phyloP scores from a whole-genome alignment of 2,888 invertebrate genomes.

The Eledona agricola region DNA sequence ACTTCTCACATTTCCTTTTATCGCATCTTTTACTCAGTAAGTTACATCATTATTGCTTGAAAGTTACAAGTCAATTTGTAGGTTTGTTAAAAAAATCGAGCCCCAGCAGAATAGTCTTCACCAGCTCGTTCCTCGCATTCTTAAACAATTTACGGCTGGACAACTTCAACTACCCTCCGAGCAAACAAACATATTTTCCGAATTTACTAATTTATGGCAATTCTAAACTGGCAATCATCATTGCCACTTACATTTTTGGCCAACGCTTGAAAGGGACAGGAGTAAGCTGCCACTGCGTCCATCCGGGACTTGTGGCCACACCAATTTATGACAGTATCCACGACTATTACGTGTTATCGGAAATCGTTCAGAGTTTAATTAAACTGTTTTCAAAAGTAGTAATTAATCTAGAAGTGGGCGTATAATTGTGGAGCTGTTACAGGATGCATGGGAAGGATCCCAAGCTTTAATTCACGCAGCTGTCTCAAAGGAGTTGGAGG shows the following conservation, averaged over 20 bases:
- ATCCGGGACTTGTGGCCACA: conserved; percentile 35
- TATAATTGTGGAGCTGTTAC: not conserved
- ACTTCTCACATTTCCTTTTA: conserved; percentile 77
- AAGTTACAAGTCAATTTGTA: too few relatives aligned
- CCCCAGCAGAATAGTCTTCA: conserved; percentile 36
- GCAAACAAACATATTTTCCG: not conserved
- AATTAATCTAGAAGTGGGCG: not conserved
- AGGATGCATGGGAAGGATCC: conserved; percentile 48
- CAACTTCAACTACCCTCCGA: conserved; percentile 1
- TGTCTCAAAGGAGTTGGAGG: conserved; percentile 46
- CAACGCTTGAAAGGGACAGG: conserved; percentile 20
- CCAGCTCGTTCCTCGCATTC: conserved; percentile 25
- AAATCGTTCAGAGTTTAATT: not conserved
- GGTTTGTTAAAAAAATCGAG: conserved; percentile 37
- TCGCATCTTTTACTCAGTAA: conserved; percentile 71
- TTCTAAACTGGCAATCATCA: conserved; percentile 27
- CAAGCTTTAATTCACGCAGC: conserved; percentile 50
- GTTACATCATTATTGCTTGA: too few relatives aligned
- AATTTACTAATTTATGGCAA: conserved; percentile 25
- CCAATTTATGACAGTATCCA: too few relatives aligned
- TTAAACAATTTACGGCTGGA: not conserved
- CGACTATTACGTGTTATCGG: too few relatives aligned
- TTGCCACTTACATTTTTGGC: conserved; percentile 31
- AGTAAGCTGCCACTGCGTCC: conserved; percentile 31
- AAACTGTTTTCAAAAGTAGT: conserved; percentile 1